These are phyloP conservation scores for Poeciliopsis retropinna DNA, from an alignment of 2,113 vertebrate genomes.

Conservation along the genomic window DNA sequence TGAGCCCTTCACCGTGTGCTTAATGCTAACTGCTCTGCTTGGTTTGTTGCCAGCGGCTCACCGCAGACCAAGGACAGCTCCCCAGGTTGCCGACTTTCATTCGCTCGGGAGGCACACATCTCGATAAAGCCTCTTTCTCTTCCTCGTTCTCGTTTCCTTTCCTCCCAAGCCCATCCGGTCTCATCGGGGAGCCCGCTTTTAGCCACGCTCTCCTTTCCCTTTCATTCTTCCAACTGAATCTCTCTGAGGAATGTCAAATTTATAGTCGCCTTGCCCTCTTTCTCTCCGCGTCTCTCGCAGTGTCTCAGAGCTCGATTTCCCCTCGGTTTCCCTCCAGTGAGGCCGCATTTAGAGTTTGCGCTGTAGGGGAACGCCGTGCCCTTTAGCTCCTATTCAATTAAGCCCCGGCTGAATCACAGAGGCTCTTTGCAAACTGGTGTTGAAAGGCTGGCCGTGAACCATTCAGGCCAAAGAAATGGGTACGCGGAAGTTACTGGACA, in stretches of 20 bases:
- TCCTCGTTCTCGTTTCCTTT: slow-evolving; percentile 49
- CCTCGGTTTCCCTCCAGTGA: slow-evolving; percentile 47
- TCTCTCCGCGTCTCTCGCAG: slow-evolving; percentile 14
- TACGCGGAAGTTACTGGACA: slow-evolving; percentile 62
- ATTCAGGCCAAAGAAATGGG: slow-evolving; percentile 35
- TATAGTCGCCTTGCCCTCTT: slow-evolving; percentile 54
- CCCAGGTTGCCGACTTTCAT: slow-evolving; percentile 39
- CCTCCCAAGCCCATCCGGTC: slow-evolving; percentile 34
- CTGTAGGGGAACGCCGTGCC: slow-evolving; percentile 48
- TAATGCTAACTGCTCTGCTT: slow-evolving; percentile 64
- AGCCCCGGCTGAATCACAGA: slow-evolving; percentile 24
- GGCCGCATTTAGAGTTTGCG: slow-evolving; percentile 54
- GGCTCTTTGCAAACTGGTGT: slow-evolving; percentile 15
- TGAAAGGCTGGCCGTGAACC: slow-evolving; percentile 30
- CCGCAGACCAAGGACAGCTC: slow-evolving; percentile 79
- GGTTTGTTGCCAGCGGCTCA: slow-evolving; percentile 64
- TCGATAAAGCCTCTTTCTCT: slow-evolving; percentile 56
- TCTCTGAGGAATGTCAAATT: slow-evolving; percentile 65
- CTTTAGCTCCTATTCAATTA: slow-evolving; percentile 72
- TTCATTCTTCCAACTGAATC: slow-evolving; percentile 53
- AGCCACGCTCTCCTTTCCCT: slow-evolving; percentile 51
- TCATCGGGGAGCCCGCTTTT: slow-evolving; percentile 69
- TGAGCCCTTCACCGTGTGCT: slow-evolving; percentile 28
- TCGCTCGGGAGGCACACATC: slow-evolving; percentile 66
- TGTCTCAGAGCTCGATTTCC: slow-evolving; percentile 54